These are phyloP conservation scores for Platalea minor DNA, from an alignment of 2,797 vertebrate species.

Conservation along the genomic window DNA sequence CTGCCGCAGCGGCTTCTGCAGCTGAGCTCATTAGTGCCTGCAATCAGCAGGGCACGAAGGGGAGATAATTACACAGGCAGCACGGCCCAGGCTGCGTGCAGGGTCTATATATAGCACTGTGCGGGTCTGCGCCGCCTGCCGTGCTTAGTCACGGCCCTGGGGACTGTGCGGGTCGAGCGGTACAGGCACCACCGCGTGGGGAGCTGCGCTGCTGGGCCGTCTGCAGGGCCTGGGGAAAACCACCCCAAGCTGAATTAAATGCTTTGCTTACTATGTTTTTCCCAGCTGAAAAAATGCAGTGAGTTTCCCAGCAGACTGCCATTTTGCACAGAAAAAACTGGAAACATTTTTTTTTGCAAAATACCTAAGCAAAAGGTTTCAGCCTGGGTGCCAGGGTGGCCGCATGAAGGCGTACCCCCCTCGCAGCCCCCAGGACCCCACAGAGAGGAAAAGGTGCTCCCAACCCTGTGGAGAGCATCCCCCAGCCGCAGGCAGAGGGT, in stretches of 20 bases:
- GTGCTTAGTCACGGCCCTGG: neutral
- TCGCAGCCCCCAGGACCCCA: neutral
- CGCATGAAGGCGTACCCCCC: fast-evolving
- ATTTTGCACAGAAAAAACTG: neutral
- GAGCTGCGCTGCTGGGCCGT: neutral
- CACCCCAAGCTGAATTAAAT: neutral
- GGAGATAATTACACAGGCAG: neutral
- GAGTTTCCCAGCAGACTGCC: neutral
- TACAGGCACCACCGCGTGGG: neutral
- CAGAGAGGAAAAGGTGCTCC: neutral
- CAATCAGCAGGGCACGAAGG: constrained; percentile 36
- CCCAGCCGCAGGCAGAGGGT: fast-evolving
- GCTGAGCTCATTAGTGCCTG: constrained; percentile 46
- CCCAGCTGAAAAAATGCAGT: neutral
- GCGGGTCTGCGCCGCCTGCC: neutral
- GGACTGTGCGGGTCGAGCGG: fast-evolving
- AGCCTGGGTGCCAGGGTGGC: neutral
- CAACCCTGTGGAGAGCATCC: neutral
- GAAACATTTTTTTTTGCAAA: neutral
- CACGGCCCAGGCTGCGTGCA: neutral
- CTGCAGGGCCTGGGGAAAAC: neutral
- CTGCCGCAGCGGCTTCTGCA: neutral
- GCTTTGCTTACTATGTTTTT: neutral
- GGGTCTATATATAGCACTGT: neutral
- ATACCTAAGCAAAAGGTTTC: neutral